Base-by-base conservation (phyloP, 2,888 invertebrate genomes). In the Sericinus montela region DNA sequence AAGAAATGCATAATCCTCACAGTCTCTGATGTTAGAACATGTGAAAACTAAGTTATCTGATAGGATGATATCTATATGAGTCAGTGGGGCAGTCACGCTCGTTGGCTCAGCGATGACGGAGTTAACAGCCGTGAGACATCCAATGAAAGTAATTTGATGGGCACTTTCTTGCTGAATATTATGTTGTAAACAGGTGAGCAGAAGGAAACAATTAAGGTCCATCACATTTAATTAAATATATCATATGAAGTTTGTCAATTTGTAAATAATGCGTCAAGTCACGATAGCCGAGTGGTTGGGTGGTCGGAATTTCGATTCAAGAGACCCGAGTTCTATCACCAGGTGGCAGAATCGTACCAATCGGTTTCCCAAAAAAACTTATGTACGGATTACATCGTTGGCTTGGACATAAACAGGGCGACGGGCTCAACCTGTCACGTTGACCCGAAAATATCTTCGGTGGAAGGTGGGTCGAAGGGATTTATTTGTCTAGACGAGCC, bases 61-160 rank as follows among this genome's bases (percentile, higher is more conserved):
- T 19, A 11, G 19, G 50, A 50, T 52, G 8, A n/a, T 44, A 43
- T 47, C 48, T 48, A 48, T 52, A 38, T 52, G 34, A 41, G 52
- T 14, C 52, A 52, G 48, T 52, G 42, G 36, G 45, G 40, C 45
- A 40, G 48, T 36, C 50, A 50, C 40, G 50, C 14, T 36, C 15
- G 23, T 5, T 41, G 41, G 23, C 11, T 28, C 16, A n/a, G n/a
- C 34, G 45, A 34, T 34, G 49, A 28, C 36, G 28, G 23, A 50
- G 41, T 41, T 50, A 50, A 50, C 30, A 50, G 45, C 14, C 50
- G 45, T 50, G 50, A 50, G 50, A 45, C 45, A 45, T 50, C 41
- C 45, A 50, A 50, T 40, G 50, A 50, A 50, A 50, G 50, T 50
- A 40, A 45, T 39, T 36, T 41, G 14, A 41, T 23, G 35, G 36